phyloP scores from a whole-genome alignment of 2,888 invertebrate genomes.

The Metellina segmentata region DNA sequence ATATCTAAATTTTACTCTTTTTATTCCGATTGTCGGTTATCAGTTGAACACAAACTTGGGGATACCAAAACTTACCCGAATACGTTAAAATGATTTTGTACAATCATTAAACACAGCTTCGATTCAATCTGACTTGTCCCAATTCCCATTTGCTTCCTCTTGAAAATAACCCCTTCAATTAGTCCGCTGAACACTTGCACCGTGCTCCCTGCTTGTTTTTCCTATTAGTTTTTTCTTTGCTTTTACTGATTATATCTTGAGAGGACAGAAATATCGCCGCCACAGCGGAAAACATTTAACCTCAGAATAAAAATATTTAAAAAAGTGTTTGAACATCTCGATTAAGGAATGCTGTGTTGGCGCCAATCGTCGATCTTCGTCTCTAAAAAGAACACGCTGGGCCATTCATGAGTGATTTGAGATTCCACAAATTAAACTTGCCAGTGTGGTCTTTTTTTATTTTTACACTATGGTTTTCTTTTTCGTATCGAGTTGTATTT shows the following conservation, averaged over 20 bases:
- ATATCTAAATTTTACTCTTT: no score
- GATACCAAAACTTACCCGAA: no score
- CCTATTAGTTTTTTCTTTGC: not conserved
- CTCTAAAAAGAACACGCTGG: conserved; percentile 9
- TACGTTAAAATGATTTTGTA: no score
- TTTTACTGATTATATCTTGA: not conserved
- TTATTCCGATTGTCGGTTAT: no score
- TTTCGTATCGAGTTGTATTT: not conserved
- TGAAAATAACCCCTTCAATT: no score
- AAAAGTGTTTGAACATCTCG: conserved; percentile 38
- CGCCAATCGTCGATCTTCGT: conserved; percentile 54
- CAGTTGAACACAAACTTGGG: no score
- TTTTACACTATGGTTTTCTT: not conserved
- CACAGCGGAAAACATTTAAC: conserved; percentile 22
- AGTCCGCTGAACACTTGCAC: no score
- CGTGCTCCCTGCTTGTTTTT: no score
- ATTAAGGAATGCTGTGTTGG: conserved; percentile 49
- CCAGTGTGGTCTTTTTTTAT: not conserved
- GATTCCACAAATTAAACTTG: not conserved
- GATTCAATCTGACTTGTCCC: no score
- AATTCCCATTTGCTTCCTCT: no score
- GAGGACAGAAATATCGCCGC: not conserved
- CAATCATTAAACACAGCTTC: no score
- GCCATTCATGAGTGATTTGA: conserved; percentile 29
- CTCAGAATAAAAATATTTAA: not conserved